Evolutionary conservation across 2,888 invertebrate genomes (phyloP).

Genomic region (Cynaeus angustus): DNA sequence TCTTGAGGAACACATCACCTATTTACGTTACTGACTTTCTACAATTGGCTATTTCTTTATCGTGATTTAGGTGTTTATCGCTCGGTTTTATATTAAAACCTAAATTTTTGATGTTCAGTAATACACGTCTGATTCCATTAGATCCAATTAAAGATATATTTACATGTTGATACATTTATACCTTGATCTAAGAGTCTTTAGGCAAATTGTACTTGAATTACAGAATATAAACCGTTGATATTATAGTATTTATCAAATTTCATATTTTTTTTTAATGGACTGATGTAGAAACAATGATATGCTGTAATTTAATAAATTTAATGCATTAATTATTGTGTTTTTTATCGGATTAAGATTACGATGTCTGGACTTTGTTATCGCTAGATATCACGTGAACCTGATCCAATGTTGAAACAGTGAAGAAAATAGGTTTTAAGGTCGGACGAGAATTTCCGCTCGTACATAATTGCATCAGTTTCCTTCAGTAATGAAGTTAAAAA

Average conservation of each 20-base stretch:
- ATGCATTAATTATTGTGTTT: background rate
- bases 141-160: conserved; percentile 7
- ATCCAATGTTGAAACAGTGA: background rate
- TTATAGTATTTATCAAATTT: conserved; percentile 41
- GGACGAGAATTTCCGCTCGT: too few relatives aligned
- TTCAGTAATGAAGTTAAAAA: too few relatives aligned
- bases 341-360: background rate
- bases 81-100: conserved; percentile 46
- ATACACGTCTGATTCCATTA: background rate
- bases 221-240: conserved; percentile 42
- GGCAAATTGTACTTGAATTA: conserved; percentile 40
- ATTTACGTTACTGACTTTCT: background rate
- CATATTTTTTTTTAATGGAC: conserved; percentile 40
- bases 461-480: too few relatives aligned
- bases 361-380: too few relatives aligned
- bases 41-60: conserved; percentile 8
- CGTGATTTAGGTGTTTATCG: conserved; percentile 7
- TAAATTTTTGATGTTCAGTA: conserved; percentile 16
- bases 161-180: background rate
- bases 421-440: conserved; percentile 8
- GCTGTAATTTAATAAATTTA: conserved; percentile 22
- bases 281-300: conserved; percentile 28
- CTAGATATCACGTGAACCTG: too few relatives aligned
- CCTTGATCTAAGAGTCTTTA: background rate
- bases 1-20: conserved; percentile 29